phyloP scores from a whole-genome alignment of 2,888 invertebrate genomes.

The Catocala sponsa region DNA sequence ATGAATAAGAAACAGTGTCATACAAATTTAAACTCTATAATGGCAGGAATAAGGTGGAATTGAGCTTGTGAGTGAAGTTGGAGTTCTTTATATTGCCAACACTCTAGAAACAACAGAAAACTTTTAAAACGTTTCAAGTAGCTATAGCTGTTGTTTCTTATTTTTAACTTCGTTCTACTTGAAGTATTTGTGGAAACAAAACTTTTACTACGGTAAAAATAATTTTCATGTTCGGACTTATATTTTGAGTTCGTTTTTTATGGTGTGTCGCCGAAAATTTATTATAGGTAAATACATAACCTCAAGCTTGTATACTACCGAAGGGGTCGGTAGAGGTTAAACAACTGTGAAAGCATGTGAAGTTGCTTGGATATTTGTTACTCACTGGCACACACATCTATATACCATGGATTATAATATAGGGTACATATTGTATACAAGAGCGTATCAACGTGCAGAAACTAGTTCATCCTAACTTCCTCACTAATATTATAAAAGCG shows the following conservation, averaged over 20 bases:
- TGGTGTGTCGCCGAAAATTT: too few species aligned
- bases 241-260: background rate
- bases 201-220: conserved; percentile 19
- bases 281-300: too few species aligned
- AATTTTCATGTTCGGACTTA: conserved; percentile 1
- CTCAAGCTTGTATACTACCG: too few species aligned
- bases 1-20: background rate
- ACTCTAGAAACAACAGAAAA: conserved; percentile 40
- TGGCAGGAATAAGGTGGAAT: background rate
- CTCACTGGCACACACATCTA: too few species aligned
- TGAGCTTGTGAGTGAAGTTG: background rate
- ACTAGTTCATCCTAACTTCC: too few species aligned
- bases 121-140: conserved; percentile 35
- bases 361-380: too few species aligned
- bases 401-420: too few species aligned
- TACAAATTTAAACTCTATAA: conserved; percentile 22
- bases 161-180: conserved; percentile 34
- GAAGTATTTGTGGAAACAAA: conserved; percentile 26
- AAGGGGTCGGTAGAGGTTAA: too few species aligned
- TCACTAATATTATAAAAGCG: too few species aligned
- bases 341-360: too few species aligned
- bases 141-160: conserved; percentile 21
- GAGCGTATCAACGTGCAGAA: too few species aligned
- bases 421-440: too few species aligned
- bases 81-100: conserved; percentile 28